A percentile compares a stretch with the other conserved stretches of the same genome.
Conservation (phyloP, 2,113 vertebrate genomes). For the Crotalus viridis region DNA sequence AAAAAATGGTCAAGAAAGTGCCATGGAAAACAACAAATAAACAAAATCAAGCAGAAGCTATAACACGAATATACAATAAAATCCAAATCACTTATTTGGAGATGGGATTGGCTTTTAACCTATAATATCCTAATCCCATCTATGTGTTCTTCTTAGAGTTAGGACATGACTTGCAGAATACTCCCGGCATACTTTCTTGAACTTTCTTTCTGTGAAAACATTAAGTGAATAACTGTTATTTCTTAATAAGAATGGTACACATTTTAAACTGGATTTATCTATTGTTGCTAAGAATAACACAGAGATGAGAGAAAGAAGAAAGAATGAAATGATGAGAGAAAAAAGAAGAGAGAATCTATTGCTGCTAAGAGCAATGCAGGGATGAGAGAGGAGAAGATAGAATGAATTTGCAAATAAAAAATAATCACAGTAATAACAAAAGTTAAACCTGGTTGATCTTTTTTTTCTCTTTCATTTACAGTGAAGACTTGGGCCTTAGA, state of each 20-base stretch:
- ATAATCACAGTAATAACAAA: background rate
- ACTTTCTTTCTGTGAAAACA: slow-evolving; percentile 30
- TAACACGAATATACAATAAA: background rate
- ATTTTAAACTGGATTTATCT: background rate
- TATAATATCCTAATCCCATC: slow-evolving; percentile 34
- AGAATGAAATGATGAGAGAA: background rate
- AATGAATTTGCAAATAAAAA: background rate
- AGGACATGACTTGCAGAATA: slow-evolving; percentile 12
- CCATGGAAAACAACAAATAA: slow-evolving; percentile 20
- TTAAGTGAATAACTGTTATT: slow-evolving; percentile 28
- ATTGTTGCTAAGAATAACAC: background rate
- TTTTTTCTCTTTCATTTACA: background rate
- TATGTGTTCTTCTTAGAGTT: slow-evolving; percentile 23
- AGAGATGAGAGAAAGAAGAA: background rate
- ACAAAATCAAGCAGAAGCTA: background rate
- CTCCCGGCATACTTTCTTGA: slow-evolving; percentile 18
- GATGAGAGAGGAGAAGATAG: background rate
- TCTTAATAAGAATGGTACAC: background rate
- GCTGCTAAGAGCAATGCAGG: background rate
- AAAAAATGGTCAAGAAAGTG: slow-evolving; percentile 40
- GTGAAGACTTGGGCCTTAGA: background rate
- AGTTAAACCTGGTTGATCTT: background rate
- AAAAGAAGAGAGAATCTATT: no score
- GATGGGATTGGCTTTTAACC: slow-evolving; percentile 43
- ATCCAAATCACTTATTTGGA: slow-evolving; percentile 48